Evolutionary conservation across 2,113 vertebrate genomes (phyloP).

Genomic region (Peromyscus californicus): DNA sequence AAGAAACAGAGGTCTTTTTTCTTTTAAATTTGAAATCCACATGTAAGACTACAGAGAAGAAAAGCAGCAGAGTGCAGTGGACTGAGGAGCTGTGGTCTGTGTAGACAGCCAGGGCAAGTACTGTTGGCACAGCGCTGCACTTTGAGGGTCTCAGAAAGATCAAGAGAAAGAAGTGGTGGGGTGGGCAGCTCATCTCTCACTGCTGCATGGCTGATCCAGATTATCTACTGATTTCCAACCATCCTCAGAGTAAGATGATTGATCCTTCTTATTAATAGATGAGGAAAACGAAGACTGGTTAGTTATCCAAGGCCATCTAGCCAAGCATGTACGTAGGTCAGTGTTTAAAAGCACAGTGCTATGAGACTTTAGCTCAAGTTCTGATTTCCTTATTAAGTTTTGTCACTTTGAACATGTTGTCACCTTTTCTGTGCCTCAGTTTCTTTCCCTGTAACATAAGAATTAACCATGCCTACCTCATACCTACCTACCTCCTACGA

Average conservation of each 20-base stretch:
- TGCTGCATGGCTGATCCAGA: neutral
- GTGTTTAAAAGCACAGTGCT: neutral
- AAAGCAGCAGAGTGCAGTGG: neutral
- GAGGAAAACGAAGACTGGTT: neutral
- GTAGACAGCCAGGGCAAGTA: neutral
- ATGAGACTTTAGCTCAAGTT: neutral
- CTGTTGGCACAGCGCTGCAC: neutral
- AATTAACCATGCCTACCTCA: neutral
- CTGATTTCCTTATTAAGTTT: neutral
- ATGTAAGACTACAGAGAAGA: neutral
- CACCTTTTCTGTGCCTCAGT: neutral
- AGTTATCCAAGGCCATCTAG: neutral
- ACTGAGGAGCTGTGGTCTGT: neutral
- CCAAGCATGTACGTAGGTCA: neutral
- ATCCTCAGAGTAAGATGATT: neutral
- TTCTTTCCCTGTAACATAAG: slow-evolving; percentile 21
- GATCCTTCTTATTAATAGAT: neutral
- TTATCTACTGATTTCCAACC: neutral
- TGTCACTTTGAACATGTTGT: neutral
- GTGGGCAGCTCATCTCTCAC: neutral
- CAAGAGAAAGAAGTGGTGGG: neutral
- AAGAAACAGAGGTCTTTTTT: neutral
- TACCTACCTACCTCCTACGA: neutral
- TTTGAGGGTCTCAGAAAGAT: neutral
- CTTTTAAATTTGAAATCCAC: too few relatives aligned